phyloP scores from a whole-genome alignment of 2,113 vertebrate species.

The Ammodramus savannarum region DNA sequence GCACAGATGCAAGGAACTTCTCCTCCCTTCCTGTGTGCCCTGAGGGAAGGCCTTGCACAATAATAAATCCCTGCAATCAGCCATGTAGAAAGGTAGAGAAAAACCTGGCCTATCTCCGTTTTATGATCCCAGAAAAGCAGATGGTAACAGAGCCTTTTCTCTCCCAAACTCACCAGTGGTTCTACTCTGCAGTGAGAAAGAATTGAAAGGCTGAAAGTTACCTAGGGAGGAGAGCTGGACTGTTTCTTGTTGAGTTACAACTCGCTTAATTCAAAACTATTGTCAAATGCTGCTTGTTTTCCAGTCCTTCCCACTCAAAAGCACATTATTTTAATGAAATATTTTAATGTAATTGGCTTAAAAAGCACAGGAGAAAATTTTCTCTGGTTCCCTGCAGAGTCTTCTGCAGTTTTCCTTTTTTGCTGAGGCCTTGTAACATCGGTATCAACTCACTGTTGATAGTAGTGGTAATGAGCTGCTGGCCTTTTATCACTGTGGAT shows the following conservation, averaged over 20 bases:
- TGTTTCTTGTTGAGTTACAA: background rate
- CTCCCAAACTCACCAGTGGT: background rate
- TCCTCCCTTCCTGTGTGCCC: slow-evolving; percentile 26
- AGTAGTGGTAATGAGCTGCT: background rate
- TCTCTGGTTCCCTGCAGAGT: background rate
- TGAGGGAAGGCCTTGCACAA: background rate
- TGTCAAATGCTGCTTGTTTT: background rate
- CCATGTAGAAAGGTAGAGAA: background rate
- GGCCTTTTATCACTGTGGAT: background rate
- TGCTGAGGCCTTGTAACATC: background rate
- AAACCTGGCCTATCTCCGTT: background rate
- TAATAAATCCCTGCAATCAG: background rate
- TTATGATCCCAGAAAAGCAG: background rate
- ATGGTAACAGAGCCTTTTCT: background rate
- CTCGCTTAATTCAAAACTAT: background rate
- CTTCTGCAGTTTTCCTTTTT: background rate
- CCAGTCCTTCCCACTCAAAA: background rate
- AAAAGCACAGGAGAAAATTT: background rate
- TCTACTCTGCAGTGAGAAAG: background rate
- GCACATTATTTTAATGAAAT: background rate
- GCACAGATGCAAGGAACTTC: slow-evolving; percentile 12
- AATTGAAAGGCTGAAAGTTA: background rate
- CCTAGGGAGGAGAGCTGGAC: background rate
- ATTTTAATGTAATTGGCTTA: background rate
- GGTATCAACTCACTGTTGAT: background rate